Percentiles rank a stretch among this genome's conserved stretches.
phyloP scores from a whole-genome alignment of 2,797 vertebrate genomes.

The Pteropus rufus region DNA sequence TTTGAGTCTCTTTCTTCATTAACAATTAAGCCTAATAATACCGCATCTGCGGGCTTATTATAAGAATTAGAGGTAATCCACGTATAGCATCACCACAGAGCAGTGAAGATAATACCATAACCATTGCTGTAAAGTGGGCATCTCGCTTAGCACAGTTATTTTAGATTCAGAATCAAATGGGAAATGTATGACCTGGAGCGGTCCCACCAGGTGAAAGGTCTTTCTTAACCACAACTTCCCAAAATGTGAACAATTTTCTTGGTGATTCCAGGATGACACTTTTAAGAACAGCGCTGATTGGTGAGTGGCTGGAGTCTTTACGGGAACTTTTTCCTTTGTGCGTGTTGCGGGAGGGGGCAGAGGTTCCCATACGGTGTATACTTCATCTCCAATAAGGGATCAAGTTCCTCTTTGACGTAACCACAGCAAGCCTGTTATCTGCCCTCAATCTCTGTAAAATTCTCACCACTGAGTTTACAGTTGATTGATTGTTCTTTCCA shows the following conservation, averaged over 20 bases:
- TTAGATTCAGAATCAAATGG: neutral
- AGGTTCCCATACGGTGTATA: slow-evolving; percentile 65
- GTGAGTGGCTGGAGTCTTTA: neutral
- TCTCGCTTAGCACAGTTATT: neutral
- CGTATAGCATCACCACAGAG: neutral
- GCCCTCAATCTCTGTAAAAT: slow-evolving; percentile 75
- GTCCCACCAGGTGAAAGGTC: neutral
- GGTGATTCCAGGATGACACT: neutral
- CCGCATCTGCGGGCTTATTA: neutral
- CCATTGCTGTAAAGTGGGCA: too few species aligned
- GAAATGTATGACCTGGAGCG: neutral
- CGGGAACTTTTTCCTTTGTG: neutral
- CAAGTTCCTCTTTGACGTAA: slow-evolving; percentile 77
- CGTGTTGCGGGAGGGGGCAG: neutral
- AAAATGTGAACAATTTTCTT: neutral
- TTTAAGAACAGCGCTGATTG: neutral
- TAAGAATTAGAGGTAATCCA: neutral
- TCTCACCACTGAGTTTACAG: slow-evolving; percentile 79
- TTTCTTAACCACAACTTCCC: neutral
- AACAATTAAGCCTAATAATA: neutral
- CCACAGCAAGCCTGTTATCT: slow-evolving; percentile 68
- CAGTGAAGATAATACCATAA: neutral
- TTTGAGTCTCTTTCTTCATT: neutral
- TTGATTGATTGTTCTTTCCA: slow-evolving; percentile 82
- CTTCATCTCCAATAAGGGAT: slow-evolving; percentile 77